These are phyloP conservation scores for Luscinia luscinia DNA, from an alignment of 2,797 vertebrate species.

Conservation along the genomic window DNA sequence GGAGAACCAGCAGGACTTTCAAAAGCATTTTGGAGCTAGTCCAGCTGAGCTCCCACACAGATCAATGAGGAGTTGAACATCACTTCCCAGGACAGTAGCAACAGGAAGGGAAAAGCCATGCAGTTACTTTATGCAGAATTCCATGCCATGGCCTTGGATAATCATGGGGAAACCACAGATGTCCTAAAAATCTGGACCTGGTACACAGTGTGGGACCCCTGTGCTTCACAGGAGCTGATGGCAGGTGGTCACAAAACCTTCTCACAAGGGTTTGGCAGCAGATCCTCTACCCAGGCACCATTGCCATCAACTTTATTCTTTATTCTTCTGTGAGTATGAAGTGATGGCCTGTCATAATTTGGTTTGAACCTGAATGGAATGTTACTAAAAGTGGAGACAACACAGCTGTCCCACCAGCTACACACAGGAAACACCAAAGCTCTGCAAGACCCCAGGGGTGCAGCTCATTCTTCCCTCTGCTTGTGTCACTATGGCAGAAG, in stretches of 20 bases:
- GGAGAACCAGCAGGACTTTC: background rate
- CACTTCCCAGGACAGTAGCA: background rate
- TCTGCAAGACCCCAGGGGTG: background rate
- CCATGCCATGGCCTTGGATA: background rate
- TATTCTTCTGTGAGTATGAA: background rate
- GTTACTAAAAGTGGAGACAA: background rate
- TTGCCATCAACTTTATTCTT: background rate
- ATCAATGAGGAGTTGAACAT: background rate
- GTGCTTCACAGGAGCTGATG: background rate
- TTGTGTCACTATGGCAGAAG: background rate
- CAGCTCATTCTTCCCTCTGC: background rate
- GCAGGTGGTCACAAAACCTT: background rate
- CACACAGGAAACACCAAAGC: background rate
- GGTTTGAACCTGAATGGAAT: background rate
- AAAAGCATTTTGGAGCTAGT: slow-evolving; percentile 4
- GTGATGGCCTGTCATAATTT: background rate
- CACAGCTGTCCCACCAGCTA: background rate
- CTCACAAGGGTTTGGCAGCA: background rate
- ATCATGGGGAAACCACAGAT: background rate
- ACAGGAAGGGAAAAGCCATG: background rate
- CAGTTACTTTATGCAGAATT: background rate
- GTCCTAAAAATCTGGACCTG: background rate
- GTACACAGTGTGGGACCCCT: background rate
- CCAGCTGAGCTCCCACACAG: background rate
- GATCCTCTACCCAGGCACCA: background rate